Evolutionary conservation across 2,888 invertebrate species (phyloP).

Genomic region (Stenotaenia linearis): DNA sequence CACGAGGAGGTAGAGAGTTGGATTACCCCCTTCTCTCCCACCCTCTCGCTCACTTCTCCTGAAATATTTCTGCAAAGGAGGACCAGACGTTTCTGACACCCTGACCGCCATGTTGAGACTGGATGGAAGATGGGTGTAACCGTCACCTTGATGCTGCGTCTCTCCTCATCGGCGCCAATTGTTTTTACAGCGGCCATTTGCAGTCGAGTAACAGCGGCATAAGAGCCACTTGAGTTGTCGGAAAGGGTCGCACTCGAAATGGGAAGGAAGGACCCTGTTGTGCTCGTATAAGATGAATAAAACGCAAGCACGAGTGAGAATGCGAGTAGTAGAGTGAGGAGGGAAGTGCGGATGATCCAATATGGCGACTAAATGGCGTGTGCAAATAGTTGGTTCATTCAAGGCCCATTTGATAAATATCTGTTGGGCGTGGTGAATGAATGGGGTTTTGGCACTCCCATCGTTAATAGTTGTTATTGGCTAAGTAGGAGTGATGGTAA

Average conservation of each 20-base stretch:
- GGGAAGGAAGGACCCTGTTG: conserved; percentile 13
- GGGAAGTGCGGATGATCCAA: neutral
- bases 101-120: neutral
- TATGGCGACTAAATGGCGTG: conserved; percentile 7
- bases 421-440: conserved; percentile 1
- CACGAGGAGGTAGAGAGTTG: too few relatives aligned
- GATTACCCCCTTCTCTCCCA: too few relatives aligned
- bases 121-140: neutral
- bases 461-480: neutral
- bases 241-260: conserved; percentile 9
- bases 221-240: conserved; percentile 7
- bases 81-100: too few relatives aligned
- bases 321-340: neutral
- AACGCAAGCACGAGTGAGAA: neutral
- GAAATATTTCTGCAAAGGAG: too few relatives aligned
- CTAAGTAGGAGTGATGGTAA: neutral
- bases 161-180: neutral
- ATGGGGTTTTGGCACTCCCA: neutral
- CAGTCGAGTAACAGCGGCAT: conserved; percentile 1
- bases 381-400: conserved; percentile 6
- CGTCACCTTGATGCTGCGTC: neutral
- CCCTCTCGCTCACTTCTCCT: too few relatives aligned
- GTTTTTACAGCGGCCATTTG: conserved; percentile 19
- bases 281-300: conserved; percentile 11
- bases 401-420: neutral